Percentiles rank a stretch among this genome's conserved stretches.
These are phyloP conservation scores for Tragelaphus strepsiceros DNA, from an alignment of 2,113 vertebrate genomes.

Conservation along the genomic window DNA sequence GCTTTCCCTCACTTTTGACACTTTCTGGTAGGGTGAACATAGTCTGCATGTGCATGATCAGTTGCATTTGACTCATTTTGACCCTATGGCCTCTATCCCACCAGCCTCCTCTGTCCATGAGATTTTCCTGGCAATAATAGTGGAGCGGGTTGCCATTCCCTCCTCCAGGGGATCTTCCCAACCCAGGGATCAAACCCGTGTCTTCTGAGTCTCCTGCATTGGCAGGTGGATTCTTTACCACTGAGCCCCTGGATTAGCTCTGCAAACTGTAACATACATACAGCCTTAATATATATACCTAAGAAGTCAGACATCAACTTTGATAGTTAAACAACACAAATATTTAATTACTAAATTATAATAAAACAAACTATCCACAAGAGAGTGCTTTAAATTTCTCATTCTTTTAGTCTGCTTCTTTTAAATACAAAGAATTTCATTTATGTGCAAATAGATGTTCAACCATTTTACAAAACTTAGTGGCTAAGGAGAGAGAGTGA, in stretches of 20 bases:
- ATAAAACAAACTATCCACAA: neutral
- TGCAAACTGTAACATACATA: neutral
- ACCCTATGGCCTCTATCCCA: neutral
- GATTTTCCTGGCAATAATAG: neutral
- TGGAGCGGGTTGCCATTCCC: neutral
- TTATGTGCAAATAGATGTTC: neutral
- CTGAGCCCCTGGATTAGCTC: neutral
- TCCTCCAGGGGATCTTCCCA: neutral
- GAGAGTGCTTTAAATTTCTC: neutral
- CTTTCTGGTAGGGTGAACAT: neutral
- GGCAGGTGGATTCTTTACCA: neutral
- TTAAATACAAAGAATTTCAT: neutral
- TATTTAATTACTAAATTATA: neutral
- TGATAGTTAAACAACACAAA: neutral
- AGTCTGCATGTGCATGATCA: neutral
- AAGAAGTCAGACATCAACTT: neutral
- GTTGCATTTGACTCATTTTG: neutral
- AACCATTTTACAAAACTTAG: neutral
- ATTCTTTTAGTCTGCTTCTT: neutral
- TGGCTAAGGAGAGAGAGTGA: neutral
- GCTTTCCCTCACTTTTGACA: neutral
- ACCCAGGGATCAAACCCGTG: neutral
- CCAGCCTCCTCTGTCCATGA: neutral
- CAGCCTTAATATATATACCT: neutral
- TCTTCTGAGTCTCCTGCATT: neutral